Percentiles rank a stretch among this genome's conserved stretches.
phyloP scores from a whole-genome alignment of 1,140 invertebrate species.

The Gonatopus flavifemur region DNA sequence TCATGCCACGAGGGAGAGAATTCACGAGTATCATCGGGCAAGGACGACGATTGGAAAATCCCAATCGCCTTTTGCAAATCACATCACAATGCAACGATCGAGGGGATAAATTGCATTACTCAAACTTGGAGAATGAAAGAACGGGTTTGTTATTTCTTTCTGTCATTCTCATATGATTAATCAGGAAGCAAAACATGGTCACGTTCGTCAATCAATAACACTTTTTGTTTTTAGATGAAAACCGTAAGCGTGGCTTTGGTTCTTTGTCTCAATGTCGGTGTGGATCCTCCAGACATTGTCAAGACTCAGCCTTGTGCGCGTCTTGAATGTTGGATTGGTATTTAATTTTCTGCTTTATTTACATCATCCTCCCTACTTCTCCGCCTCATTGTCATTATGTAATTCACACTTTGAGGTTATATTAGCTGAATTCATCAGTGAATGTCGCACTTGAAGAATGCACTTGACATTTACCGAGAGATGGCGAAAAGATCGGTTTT shows the following conservation, averaged over 20 bases:
- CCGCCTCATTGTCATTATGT: constrained; percentile 22
- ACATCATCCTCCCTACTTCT: constrained; percentile 6
- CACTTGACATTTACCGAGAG: no score
- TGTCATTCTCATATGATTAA: not conserved
- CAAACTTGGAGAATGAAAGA: constrained; percentile 91
- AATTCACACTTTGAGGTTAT: constrained; percentile 33
- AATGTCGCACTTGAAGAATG: no score
- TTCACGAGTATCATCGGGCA: constrained; percentile 8
- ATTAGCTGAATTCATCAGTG: no score
- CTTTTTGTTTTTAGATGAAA: constrained; percentile 76
- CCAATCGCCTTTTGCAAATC: constrained; percentile 69
- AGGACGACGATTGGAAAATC: constrained; percentile 62
- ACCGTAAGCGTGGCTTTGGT: constrained; percentile 99
- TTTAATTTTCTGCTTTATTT: constrained; percentile 31
- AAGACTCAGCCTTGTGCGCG: constrained; percentile 96
- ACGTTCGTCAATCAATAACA: not conserved
- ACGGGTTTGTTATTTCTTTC: constrained; percentile 63
- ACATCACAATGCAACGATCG: constrained; percentile 75
- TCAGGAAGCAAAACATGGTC: not conserved
- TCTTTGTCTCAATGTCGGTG: constrained; percentile 96
- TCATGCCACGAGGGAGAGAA: constrained; percentile 39
- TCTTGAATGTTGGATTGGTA: constrained; percentile 97
- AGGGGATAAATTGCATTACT: constrained; percentile 70
- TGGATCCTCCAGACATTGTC: constrained; percentile 97
- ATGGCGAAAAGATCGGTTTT: no score